Conservation (phyloP, 2,113 vertebrate species). For the Elephas maximus region DNA sequence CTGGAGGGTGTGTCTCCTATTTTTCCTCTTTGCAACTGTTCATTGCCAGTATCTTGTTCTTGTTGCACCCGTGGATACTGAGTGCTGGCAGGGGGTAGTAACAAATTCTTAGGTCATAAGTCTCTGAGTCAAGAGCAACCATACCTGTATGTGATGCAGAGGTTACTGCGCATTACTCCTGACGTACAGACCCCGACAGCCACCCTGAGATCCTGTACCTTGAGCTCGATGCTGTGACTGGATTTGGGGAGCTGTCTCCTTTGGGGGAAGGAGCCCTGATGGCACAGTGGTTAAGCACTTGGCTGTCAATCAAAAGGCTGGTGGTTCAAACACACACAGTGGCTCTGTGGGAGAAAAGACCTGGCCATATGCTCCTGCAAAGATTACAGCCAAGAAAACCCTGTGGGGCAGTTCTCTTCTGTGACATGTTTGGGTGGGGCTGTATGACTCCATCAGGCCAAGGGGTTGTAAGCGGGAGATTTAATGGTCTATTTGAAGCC, state of each 20-base stretch:
- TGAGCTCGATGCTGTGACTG: accelerated
- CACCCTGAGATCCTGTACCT: neutral
- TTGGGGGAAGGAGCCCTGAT: neutral
- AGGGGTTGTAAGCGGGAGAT: neutral
- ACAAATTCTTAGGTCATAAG: neutral
- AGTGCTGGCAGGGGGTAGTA: neutral
- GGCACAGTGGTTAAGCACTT: neutral
- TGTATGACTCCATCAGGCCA: neutral
- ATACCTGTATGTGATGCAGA: accelerated
- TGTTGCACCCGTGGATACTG: accelerated
- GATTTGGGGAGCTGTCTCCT: accelerated
- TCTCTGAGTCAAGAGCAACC: neutral
- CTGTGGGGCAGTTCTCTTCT: neutral
- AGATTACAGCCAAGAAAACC: neutral
- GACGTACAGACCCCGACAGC: neutral
- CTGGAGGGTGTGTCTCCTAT: accelerated
- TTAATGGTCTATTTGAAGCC: neutral
- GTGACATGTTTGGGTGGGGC: neutral
- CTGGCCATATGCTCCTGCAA: neutral
- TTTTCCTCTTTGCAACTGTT: neutral
- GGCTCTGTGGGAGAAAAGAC: neutral
- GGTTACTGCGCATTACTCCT: neutral
- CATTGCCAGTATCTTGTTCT: neutral
- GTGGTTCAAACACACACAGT: neutral
- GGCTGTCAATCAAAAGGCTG: neutral